A percentile compares a stretch with the other conserved stretches of the same genome.
These are phyloP conservation scores for Metopia argyrocephala DNA, from an alignment of 2,888 invertebrate genomes.

Conservation along the genomic window DNA sequence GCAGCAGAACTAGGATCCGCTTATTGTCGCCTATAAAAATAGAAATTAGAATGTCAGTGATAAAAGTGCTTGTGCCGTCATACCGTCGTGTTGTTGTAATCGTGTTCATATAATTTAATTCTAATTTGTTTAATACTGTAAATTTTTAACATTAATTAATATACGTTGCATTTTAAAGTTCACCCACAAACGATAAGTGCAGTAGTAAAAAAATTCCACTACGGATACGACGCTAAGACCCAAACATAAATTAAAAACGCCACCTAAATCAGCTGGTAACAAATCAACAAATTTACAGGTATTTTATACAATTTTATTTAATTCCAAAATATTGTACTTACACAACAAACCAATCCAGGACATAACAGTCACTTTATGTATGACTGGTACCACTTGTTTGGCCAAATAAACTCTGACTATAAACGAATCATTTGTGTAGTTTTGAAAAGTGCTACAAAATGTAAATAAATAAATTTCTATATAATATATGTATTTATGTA, in stretches of 20 bases:
- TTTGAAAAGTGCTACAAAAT: constrained; percentile 65
- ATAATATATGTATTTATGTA: no score
- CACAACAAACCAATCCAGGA: constrained; percentile 77
- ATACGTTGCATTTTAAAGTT: constrained; percentile 68
- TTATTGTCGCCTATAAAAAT: no score
- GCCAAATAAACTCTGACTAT: constrained; percentile 75
- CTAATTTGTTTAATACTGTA: no score
- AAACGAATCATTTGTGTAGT: constrained; percentile 71
- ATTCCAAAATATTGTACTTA: constrained; percentile 67
- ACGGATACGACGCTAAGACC: constrained; percentile 77
- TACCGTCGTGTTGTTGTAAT: no score
- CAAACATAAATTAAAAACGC: constrained; percentile 77
- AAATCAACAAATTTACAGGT: not conserved
- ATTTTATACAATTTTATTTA: not conserved
- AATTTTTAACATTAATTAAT: constrained; percentile 37
- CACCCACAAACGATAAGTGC: constrained; percentile 71
- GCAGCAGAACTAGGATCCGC: no score
- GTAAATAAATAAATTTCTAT: not conserved
- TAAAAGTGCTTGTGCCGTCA: no score
- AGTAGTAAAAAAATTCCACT: constrained; percentile 76
- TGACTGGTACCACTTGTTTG: constrained; percentile 76
- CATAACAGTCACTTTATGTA: constrained; percentile 77
- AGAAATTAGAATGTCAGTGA: no score
- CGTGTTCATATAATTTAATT: no score
- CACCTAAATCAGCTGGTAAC: constrained; percentile 76